Conservation (phyloP, 2,113 vertebrate species). For the Daphoenositta chrysoptera region DNA sequence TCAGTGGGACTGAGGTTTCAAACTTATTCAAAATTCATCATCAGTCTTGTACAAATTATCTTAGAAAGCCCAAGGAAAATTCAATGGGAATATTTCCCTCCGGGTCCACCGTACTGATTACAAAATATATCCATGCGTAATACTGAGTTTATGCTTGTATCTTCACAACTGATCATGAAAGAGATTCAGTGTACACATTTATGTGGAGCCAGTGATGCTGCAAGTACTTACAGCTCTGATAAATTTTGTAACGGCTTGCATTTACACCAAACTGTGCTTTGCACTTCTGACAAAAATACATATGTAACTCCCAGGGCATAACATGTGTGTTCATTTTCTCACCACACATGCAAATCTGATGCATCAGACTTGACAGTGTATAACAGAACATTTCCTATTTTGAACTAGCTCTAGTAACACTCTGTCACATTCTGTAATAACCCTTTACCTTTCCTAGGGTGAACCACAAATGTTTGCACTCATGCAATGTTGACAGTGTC, state of each 20-base stretch:
- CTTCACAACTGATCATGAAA: background rate
- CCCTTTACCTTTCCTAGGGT: background rate
- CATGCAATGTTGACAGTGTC: background rate
- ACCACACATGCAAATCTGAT: background rate
- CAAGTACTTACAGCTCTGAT: background rate
- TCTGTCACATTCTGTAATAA: background rate
- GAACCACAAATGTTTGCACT: slow-evolving; percentile 40
- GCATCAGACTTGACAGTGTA: background rate
- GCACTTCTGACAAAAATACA: background rate
- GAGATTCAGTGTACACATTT: background rate
- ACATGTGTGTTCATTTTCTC: background rate
- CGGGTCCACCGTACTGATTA: background rate
- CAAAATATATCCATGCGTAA: slow-evolving; percentile 35
- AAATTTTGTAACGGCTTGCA: background rate
- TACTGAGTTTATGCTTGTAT: slow-evolving; percentile 11
- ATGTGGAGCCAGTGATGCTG: background rate
- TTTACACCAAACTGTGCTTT: background rate
- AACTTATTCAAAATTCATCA: slow-evolving; percentile 33
- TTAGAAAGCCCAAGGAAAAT: slow-evolving; percentile 41
- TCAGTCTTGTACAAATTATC: slow-evolving; percentile 28
- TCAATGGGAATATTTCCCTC: slow-evolving; percentile 37
- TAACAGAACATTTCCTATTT: background rate
- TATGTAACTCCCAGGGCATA: background rate
- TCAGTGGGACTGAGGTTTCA: slow-evolving; percentile 26
- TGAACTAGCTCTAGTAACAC: background rate